These are phyloP conservation scores for Aproaerema taeniolella DNA, from an alignment of 2,888 invertebrate genomes.

Conservation along the genomic window DNA sequence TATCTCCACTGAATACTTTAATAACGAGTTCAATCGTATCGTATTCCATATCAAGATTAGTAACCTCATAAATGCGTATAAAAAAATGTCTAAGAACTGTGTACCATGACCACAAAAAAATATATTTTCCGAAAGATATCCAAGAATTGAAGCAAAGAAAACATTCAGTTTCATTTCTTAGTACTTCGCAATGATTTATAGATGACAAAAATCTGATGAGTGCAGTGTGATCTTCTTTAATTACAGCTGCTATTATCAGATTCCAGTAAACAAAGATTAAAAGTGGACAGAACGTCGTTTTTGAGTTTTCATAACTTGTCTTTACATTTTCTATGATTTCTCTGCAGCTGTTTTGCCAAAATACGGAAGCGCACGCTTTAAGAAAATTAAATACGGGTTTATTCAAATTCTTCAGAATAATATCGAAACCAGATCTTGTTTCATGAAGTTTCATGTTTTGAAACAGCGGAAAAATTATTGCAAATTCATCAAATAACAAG, in stretches of 20 bases:
- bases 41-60: slow-evolving; percentile 47
- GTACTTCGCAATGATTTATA: slow-evolving; percentile 34
- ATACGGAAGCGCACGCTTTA: no score
- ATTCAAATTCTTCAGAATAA: slow-evolving; percentile 6
- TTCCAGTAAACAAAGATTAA: slow-evolving; percentile 53
- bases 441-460: slow-evolving; percentile 58
- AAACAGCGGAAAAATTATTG: slow-evolving; percentile 44
- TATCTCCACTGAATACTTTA: slow-evolving; percentile 60
- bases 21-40: slow-evolving; percentile 47
- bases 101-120: slow-evolving; percentile 51
- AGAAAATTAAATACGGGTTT: no score
- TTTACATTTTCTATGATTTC: slow-evolving; percentile 49
- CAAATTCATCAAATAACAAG: slow-evolving; percentile 41
- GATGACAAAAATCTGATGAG: slow-evolving; percentile 44
- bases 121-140: slow-evolving; percentile 57
- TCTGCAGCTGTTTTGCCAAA: slow-evolving; percentile 51
- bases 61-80: slow-evolving; percentile 37
- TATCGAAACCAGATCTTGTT: no score
- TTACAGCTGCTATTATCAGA: slow-evolving; percentile 49
- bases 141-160: slow-evolving; percentile 64
- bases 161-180: slow-evolving; percentile 43
- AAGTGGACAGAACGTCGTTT: slow-evolving; percentile 50
- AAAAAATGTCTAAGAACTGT: slow-evolving; percentile 45
- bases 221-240: slow-evolving; percentile 38
- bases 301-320: slow-evolving; percentile 50